phyloP scores from a whole-genome alignment of 2,888 invertebrate species.

The Himalopsyche japonica region DNA sequence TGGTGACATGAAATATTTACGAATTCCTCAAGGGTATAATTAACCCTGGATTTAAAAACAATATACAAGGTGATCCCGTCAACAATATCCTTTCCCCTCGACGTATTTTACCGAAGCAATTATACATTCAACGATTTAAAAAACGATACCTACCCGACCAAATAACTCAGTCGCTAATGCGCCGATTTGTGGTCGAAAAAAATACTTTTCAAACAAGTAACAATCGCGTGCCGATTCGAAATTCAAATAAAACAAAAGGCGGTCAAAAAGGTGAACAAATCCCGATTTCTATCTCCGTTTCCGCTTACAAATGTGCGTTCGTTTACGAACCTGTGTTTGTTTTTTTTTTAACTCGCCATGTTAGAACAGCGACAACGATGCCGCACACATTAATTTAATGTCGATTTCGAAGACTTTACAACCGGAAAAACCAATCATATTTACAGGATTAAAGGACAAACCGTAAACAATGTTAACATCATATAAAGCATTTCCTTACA shows the following conservation, averaged over 20 bases:
- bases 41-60: conserved; percentile 22
- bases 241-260: conserved; percentile 38
- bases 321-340: conserved; percentile 19
- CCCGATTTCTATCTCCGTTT: conserved; percentile 38
- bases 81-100: not conserved
- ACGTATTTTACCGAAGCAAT: conserved; percentile 4
- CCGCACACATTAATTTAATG: not conserved
- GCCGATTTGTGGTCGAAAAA: conserved; percentile 14
- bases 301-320: conserved; percentile 38
- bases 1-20: conserved; percentile 3
- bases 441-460: too few relatives aligned
- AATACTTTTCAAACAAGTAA: conserved; percentile 4
- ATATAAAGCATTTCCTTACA: too few relatives aligned
- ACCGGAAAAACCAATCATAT: too few relatives aligned
- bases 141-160: not conserved
- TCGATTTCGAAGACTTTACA: not conserved
- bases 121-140: conserved; percentile 10
- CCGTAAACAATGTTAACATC: too few relatives aligned
- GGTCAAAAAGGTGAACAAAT: conserved; percentile 40
- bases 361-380: not conserved
- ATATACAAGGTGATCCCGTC: conserved; percentile 4
- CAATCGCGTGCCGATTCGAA: conserved; percentile 39
- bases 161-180: conserved; percentile 13
- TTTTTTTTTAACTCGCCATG: conserved; percentile 10
- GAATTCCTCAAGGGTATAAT: conserved; percentile 16